phyloP scores from a whole-genome alignment of 2,888 invertebrate species.

The Heliconius ismenius region DNA sequence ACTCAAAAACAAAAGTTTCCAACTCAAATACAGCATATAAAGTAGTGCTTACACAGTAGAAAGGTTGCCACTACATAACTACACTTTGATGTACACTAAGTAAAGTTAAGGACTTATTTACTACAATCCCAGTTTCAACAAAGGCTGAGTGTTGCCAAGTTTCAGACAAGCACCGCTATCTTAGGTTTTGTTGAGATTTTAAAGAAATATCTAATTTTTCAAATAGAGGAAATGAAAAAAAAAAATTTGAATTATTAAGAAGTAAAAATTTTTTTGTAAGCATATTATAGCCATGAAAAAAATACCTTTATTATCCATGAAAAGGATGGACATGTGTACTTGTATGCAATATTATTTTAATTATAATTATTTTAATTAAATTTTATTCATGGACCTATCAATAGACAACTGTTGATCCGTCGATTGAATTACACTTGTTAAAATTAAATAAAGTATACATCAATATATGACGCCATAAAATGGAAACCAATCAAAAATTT shows the following conservation, averaged over 20 bases:
- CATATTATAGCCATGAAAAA: too few species aligned
- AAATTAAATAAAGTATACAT: too few species aligned
- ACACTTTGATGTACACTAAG: constrained; percentile 9
- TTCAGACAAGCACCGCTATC: background rate
- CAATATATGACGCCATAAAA: background rate
- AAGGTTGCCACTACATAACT: background rate
- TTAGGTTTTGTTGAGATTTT: background rate
- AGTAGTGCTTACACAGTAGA: background rate
- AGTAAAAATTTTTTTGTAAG: too few species aligned
- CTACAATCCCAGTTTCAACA: constrained; percentile 27
- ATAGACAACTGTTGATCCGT: too few species aligned
- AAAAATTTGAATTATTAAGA: too few species aligned
- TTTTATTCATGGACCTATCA: too few species aligned
- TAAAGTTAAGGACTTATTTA: constrained; percentile 30
- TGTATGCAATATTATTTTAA: too few species aligned
- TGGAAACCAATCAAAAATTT: background rate
- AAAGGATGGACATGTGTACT: too few species aligned
- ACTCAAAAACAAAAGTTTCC: too few species aligned
- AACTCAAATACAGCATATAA: background rate
- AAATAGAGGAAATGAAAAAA: background rate
- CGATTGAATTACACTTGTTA: too few species aligned
- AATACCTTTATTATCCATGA: too few species aligned
- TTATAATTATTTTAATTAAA: too few species aligned
- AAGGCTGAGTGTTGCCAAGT: constrained; percentile 24
- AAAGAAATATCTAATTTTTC: background rate